Evolutionary conservation across 2,888 invertebrate species (phyloP).

Genomic region (Chrysodeixis includens): DNA sequence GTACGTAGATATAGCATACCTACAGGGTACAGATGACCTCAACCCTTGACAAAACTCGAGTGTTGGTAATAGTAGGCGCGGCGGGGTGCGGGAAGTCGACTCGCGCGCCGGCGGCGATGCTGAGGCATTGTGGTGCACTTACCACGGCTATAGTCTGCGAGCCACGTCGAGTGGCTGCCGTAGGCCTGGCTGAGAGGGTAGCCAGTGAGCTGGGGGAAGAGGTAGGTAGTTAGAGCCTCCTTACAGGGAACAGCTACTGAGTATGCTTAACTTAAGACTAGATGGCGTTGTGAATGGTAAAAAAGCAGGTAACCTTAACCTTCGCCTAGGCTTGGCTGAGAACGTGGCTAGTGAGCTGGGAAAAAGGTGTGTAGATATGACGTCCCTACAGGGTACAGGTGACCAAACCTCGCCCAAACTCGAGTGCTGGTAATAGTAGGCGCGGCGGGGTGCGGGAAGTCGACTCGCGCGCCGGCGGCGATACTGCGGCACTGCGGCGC

Average conservation of each 20-base stretch:
- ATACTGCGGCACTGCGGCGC: slow-evolving; percentile 78
- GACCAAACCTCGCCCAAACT: slow-evolving; percentile 83
- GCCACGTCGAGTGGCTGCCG: slow-evolving; percentile 92
- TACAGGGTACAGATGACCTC: no score
- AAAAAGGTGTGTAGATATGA: no score
- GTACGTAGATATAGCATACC: slow-evolving; percentile 69
- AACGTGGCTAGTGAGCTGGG: no score
- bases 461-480: slow-evolving; percentile 91
- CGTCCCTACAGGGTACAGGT: no score
- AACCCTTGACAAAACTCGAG: slow-evolving; percentile 83
- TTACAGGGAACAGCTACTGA: no score
- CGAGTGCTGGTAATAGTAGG: slow-evolving; percentile 91
- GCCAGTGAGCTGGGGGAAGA: slow-evolving; percentile 90
- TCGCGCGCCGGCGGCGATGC: slow-evolving; percentile 90
- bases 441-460: slow-evolving; percentile 88
- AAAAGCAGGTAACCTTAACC: no score
- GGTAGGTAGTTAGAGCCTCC: slow-evolving; percentile 69
- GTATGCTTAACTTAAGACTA: no score
- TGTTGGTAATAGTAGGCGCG: slow-evolving; percentile 91
- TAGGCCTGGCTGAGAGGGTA: slow-evolving; percentile 91
- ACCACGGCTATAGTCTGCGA: slow-evolving; percentile 91
- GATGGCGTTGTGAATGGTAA: no score
- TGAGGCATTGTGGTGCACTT: slow-evolving; percentile 72
- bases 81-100: slow-evolving; percentile 93
- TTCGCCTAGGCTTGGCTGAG: no score